A percentile compares a stretch with the other conserved stretches of the same genome.
Evolutionary conservation across 1,140 invertebrate genomes (phyloP).

Genomic region (Whitmania pigra): DNA sequence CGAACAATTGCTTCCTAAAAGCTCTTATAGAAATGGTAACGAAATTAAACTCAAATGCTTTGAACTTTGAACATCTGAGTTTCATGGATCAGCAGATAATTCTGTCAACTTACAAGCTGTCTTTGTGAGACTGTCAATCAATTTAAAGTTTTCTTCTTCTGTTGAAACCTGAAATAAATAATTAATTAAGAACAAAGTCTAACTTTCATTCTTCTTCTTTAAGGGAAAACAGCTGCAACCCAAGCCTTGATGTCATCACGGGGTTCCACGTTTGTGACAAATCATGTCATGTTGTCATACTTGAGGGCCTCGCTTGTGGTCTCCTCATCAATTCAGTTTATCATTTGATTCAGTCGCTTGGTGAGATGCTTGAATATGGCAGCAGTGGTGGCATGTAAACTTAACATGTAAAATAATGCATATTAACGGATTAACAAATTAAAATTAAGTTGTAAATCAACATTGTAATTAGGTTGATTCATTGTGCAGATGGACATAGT

Average conservation of each 20-base stretch:
- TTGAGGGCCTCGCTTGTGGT: background rate
- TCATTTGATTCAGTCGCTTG: background rate
- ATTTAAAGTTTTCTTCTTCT: background rate
- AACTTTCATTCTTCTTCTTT: background rate
- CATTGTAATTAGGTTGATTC: too few species aligned
- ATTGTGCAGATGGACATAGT: too few species aligned
- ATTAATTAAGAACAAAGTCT: background rate
- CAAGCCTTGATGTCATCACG: background rate
- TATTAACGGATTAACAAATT: too few species aligned
- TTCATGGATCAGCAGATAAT: slow-evolving; percentile 5
- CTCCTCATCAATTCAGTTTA: background rate
- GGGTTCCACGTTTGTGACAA: background rate
- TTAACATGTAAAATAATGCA: too few species aligned
- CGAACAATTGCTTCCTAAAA: too few species aligned
- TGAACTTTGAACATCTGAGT: background rate
- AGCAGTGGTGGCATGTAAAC: too few species aligned
- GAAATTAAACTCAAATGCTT: background rate
- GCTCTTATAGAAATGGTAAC: background rate
- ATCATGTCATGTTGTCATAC: background rate
- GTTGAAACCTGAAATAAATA: background rate
- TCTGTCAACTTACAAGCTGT: background rate
- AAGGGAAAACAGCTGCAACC: background rate
- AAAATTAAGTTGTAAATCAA: too few species aligned
- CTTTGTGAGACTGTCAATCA: background rate
- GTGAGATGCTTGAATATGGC: background rate